phyloP scores from a whole-genome alignment of 1,140 invertebrate genomes.

The Heterodera schachtii region DNA sequence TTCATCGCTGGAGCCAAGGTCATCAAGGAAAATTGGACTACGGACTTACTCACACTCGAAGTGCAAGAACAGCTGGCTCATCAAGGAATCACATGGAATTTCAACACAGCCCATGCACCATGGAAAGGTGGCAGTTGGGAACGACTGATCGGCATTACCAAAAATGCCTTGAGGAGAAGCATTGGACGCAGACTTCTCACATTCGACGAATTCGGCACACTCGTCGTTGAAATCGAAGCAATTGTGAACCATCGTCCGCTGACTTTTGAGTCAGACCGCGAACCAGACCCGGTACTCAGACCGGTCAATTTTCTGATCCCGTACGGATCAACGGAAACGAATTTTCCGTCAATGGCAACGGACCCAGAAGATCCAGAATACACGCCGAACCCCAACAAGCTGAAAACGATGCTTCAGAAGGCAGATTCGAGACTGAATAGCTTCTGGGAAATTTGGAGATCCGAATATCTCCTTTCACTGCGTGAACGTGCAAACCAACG shows the following conservation, averaged over 20 bases:
- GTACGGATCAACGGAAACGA: background rate
- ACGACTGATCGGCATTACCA: background rate
- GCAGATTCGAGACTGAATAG: background rate
- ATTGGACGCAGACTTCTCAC: background rate
- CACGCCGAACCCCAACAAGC: background rate
- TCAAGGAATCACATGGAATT: background rate
- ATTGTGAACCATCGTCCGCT: conserved; percentile 15
- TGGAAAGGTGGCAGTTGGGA: conserved; percentile 20
- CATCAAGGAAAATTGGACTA: background rate
- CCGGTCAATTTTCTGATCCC: background rate
- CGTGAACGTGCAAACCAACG: background rate
- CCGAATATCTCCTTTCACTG: background rate
- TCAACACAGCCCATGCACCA: conserved; percentile 17
- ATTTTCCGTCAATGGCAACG: background rate
- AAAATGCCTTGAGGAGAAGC: background rate
- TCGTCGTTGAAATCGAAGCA: conserved; percentile 11
- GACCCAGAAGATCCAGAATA: background rate
- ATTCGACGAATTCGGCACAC: background rate
- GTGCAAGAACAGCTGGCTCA: background rate
- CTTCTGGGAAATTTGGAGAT: conserved; percentile 3
- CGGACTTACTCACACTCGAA: background rate
- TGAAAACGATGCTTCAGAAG: background rate
- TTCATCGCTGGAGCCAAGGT: background rate
- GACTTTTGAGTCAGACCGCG: background rate
- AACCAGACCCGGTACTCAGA: background rate